These are phyloP conservation scores for Brachyhypopomus occidentalis DNA, from an alignment of 2,113 vertebrate species.

Conservation along the genomic window DNA sequence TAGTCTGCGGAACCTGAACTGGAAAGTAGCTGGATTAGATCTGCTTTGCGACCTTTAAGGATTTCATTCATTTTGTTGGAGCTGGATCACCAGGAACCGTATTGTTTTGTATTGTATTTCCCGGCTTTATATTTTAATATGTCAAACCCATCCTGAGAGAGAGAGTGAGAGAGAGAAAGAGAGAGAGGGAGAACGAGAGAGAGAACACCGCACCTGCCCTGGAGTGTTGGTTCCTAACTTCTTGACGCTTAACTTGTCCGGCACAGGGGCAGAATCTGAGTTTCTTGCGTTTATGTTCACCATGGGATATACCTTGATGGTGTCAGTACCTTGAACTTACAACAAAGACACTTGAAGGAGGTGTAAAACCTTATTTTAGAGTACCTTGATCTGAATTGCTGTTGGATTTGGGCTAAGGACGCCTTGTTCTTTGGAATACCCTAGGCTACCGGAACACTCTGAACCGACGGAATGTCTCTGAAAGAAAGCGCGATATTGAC, in stretches of 20 bases:
- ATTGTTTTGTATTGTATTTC: not conserved
- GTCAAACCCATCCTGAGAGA: no score
- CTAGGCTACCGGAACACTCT: not conserved
- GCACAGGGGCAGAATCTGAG: slow-evolving; percentile 18
- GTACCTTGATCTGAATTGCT: not conserved
- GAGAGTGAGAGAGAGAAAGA: no score
- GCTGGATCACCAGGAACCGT: not conserved
- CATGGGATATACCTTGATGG: slow-evolving; percentile 52
- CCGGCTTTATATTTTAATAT: no score
- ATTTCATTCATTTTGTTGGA: not conserved
- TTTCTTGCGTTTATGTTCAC: not conserved
- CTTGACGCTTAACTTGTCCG: not conserved
- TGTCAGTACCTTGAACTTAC: not conserved
- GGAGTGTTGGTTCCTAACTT: slow-evolving; percentile 33
- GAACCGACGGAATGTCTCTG: slow-evolving; percentile 60
- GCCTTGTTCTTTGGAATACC: not conserved
- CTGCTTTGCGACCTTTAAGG: not conserved
- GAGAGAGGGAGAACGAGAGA: slow-evolving; percentile 5
- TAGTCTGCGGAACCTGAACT: slow-evolving; percentile 40
- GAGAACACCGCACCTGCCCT: slow-evolving; percentile 68
- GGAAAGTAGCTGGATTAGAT: not conserved
- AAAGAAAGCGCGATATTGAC: slow-evolving; percentile 50
- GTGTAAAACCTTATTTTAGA: not conserved
- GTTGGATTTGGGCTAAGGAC: not conserved
- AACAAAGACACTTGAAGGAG: not conserved